phyloP scores from a whole-genome alignment of 2,797 vertebrate species.

The Thunnus albacares region DNA sequence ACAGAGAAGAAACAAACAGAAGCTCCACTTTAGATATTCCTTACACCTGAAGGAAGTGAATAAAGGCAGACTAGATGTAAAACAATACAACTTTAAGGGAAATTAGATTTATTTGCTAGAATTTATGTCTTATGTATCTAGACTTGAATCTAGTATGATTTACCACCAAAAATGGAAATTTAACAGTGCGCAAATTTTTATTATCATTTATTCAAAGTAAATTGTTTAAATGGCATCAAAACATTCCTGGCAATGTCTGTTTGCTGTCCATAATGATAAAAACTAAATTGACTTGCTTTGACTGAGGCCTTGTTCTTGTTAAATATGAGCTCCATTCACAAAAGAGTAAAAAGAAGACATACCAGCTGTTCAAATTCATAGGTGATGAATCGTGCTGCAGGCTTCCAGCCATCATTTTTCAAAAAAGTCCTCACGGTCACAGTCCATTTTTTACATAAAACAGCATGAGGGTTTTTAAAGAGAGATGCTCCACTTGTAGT shows the following conservation, averaged over 20 bases:
- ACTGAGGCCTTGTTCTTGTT: conserved; percentile 31
- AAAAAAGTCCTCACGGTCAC: conserved; percentile 68
- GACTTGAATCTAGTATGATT: background rate
- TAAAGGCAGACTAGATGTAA: background rate
- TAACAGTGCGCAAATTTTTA: conserved; percentile 1
- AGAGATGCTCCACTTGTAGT: conserved; percentile 77
- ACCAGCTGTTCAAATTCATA: conserved; percentile 70
- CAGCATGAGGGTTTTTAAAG: conserved; percentile 77
- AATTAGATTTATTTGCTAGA: background rate
- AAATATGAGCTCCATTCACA: conserved; percentile 54
- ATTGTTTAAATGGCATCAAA: conserved; percentile 6
- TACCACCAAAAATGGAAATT: background rate
- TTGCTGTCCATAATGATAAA: conserved; percentile 24
- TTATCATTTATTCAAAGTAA: background rate
- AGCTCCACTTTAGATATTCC: conserved; percentile 63
- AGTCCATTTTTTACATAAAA: conserved; percentile 80
- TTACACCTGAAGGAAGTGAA: conserved; percentile 36
- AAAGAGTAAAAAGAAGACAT: conserved; percentile 61
- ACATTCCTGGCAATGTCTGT: background rate
- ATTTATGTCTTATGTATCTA: background rate
- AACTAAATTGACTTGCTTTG: conserved; percentile 32
- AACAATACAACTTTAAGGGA: background rate
- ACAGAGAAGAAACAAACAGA: conserved; percentile 78
- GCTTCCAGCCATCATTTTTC: conserved; percentile 72
- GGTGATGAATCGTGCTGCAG: conserved; percentile 72